Conservation (phyloP, 2,113 vertebrate genomes). For the Anas platyrhynchos region DNA sequence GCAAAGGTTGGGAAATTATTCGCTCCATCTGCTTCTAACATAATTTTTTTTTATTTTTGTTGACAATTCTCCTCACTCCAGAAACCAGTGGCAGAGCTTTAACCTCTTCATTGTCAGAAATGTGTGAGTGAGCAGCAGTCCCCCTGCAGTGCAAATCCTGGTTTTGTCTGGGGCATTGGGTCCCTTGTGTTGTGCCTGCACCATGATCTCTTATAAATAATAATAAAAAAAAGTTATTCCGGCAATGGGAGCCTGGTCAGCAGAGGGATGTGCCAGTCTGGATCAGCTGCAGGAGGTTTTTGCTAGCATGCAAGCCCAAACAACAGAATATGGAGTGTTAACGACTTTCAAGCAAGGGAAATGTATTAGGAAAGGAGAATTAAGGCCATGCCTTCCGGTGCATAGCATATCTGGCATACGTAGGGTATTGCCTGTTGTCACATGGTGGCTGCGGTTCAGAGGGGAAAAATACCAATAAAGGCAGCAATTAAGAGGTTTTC, state of each 20-base stretch:
- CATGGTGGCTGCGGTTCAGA: background rate
- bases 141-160: background rate
- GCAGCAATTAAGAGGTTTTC: background rate
- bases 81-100: conserved; percentile 25
- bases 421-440: background rate
- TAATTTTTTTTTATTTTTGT: conserved; percentile 31
- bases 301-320: background rate
- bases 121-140: background rate
- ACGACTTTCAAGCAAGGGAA: background rate
- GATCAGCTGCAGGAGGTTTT: background rate
- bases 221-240: background rate
- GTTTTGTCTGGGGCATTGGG: background rate
- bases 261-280: fast-evolving
- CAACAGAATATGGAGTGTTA: fast-evolving
- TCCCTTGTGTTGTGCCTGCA: background rate
- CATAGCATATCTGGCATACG: fast-evolving
- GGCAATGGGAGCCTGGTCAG: background rate
- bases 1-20: conserved; percentile 68
- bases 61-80: background rate
- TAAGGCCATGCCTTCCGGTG: background rate
- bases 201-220: too few species aligned
- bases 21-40: conserved; percentile 48
- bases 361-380: background rate
- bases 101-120: background rate
- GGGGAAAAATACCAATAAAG: background rate